phyloP scores from a whole-genome alignment of 1,140 invertebrate genomes.

The Heliconius eleuchia region DNA sequence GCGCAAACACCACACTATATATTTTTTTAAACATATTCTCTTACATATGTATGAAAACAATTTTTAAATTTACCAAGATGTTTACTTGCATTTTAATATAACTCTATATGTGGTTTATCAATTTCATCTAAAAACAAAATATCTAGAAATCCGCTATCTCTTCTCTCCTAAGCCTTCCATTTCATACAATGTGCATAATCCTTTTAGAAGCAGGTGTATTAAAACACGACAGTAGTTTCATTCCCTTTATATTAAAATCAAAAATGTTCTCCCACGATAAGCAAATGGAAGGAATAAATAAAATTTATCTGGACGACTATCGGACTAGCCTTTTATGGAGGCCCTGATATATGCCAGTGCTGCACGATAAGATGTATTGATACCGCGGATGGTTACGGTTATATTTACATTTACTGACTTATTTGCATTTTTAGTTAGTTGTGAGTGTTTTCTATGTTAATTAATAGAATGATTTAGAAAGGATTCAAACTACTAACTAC shows the following conservation, averaged over 20 bases:
- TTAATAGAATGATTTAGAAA: no score
- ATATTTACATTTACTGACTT: constrained; percentile 4
- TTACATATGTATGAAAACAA: no score
- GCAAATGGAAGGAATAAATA: constrained; percentile 40
- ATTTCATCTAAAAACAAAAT: no score
- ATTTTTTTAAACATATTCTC: no score
- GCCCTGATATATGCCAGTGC: constrained; percentile 20
- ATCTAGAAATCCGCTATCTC: background rate
- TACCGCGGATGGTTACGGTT: constrained; percentile 17
- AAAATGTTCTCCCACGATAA: constrained; percentile 46
- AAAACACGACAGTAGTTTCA: constrained; percentile 48
- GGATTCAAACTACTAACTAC: no score
- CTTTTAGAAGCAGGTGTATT: constrained; percentile 63
- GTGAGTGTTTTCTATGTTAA: no score
- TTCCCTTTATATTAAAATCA: constrained; percentile 47
- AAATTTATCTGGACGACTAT: constrained; percentile 38
- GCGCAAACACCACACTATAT: no score
- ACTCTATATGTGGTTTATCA: no score
- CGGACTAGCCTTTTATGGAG: constrained; percentile 36
- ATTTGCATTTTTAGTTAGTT: constrained; percentile 14
- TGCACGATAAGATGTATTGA: constrained; percentile 16
- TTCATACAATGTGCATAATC: constrained; percentile 61
- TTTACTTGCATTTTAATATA: no score
- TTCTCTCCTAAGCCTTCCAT: constrained; percentile 7
- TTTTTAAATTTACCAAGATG: no score